These are phyloP conservation scores for Progne subis DNA, from an alignment of 2,113 vertebrate genomes.

Conservation along the genomic window DNA sequence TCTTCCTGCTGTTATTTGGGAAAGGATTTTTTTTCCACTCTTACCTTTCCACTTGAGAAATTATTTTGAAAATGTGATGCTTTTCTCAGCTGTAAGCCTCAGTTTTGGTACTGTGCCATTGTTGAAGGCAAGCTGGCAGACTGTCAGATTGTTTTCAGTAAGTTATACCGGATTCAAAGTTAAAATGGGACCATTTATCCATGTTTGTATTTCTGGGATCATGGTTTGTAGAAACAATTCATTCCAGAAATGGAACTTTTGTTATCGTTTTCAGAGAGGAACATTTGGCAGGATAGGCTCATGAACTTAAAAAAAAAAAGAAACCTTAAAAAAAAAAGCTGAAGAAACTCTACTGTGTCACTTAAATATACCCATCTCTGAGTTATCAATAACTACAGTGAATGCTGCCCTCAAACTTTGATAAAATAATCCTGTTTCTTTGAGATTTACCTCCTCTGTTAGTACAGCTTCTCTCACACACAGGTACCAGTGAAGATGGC, in stretches of 20 bases:
- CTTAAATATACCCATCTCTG: not conserved
- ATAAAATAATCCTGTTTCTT: not conserved
- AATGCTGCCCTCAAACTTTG: not conserved
- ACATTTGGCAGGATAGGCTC: slow-evolving; percentile 30
- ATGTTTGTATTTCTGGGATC: slow-evolving; percentile 66
- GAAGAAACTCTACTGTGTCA: not conserved
- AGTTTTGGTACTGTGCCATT: slow-evolving; percentile 50
- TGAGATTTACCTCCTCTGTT: not conserved
- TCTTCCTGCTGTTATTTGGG: not conserved
- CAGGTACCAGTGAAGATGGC: not conserved
- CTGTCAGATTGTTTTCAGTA: slow-evolving; percentile 67
- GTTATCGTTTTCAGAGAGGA: slow-evolving; percentile 50
- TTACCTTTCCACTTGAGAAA: slow-evolving; percentile 31
- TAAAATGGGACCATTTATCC: slow-evolving; percentile 67
- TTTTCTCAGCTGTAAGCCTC: not conserved
- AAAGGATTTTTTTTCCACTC: not conserved
- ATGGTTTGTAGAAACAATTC: slow-evolving; percentile 59
- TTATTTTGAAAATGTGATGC: not conserved
- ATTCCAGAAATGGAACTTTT: slow-evolving; percentile 65
- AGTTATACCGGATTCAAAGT: slow-evolving; percentile 46
- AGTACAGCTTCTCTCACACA: not conserved
- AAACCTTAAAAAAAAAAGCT: not conserved
- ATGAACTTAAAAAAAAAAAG: not conserved
- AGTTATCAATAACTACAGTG: not conserved
- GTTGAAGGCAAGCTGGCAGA: slow-evolving; percentile 64